Base-by-base conservation (phyloP, 2,888 invertebrate genomes). In the Dermolepida albohirtum region DNA sequence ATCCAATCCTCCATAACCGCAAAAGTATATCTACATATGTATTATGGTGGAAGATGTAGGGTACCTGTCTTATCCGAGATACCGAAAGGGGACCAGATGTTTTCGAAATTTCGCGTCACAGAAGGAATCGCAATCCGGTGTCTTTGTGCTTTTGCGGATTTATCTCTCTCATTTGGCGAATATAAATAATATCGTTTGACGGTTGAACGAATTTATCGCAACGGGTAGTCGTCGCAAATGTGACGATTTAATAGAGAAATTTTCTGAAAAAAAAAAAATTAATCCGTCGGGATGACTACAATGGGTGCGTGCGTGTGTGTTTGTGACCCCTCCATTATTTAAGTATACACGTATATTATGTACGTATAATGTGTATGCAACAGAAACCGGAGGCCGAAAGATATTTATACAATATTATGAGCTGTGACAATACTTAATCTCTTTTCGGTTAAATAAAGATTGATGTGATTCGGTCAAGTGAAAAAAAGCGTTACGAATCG, bases 401-500 rank as follows among this genome's bases (percentile, higher is more conserved):
- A 77, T 78, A 79, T 80, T 80, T 80, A 79, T 78, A 78, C 78
- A 77, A 78, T 76, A 79, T 80, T 80, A 78, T 74, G 76, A 76
- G 74, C 75, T 74, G 73, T 74, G 76, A 72, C 71, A 72, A 68
- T 71, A 64, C 68, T 71, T 70, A 72, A 73, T 73, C 72, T 69
- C 67, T 68, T 49, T 68, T 70, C 16, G 65, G 66, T 65, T 49
- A 51, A 43, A 59, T 70, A 62, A 44, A 68, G 66, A 47, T 52
- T 67, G 68, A 68, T 54, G 59, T 68, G 64, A 63, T 43, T 44
- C 41, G 40, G 47, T 67, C 50, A 29, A 62, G 50, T 44, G 41
- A 51, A 57, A 16, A 41, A 65, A 27, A 47, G 54, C 17, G 12
- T 49, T 47, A 63, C n/a, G 14, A 47, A 11, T 22, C 47, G 8